Base-by-base conservation (phyloP, 2,113 vertebrate species). In the Corythoichthys haematopterus region DNA sequence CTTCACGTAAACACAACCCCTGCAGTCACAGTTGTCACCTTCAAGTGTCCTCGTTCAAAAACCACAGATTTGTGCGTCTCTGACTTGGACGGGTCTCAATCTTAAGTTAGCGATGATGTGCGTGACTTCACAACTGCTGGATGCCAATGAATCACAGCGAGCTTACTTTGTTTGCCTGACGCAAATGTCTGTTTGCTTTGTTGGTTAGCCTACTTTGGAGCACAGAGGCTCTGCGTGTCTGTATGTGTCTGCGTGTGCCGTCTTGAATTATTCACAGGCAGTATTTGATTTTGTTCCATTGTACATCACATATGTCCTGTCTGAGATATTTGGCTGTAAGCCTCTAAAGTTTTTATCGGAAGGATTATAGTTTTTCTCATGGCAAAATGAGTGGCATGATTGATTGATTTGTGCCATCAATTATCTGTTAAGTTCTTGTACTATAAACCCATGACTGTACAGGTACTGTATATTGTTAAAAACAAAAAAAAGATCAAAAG, bases 151-250 rank as follows among this genome's bases (percentile, higher is more conserved):
- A 82, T 89, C 80, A 75, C 46, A 62, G 74, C 72, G 58, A 84
- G 78, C 66, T 77, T 72, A 59, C 71, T 78, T 53, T 79, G 80
- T 84, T 86, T 82, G 87, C 78, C 43, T 50, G 78, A 84, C 78
- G 78, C 74, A 82, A 78, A 83, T 76, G 83, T 63, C 71, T 83
- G 79, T 82, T 87, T 84, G 80, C 83, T 77, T 69, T 84, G 73
- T 71, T 71, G 75, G 80, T 80, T 79, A 76, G 69, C 76, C 71
- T 72, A 69, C 76, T 87, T 79, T 65, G 61, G 78, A 77, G 67
- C 69, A 73, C 2, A 11, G 68, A 36, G 43, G 53, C 68, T 48
- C 40, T 8, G 47, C 48, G 64, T 55, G 73, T 62, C 47, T 47
- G 57, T 6, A 43, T 52, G 67, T 58, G 73, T 65, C 38, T 58